Evolutionary conservation across 2,113 vertebrate genomes (phyloP), one percentile per base, ranked within the genome.

Genomic region (Lagopus leucura): DNA sequence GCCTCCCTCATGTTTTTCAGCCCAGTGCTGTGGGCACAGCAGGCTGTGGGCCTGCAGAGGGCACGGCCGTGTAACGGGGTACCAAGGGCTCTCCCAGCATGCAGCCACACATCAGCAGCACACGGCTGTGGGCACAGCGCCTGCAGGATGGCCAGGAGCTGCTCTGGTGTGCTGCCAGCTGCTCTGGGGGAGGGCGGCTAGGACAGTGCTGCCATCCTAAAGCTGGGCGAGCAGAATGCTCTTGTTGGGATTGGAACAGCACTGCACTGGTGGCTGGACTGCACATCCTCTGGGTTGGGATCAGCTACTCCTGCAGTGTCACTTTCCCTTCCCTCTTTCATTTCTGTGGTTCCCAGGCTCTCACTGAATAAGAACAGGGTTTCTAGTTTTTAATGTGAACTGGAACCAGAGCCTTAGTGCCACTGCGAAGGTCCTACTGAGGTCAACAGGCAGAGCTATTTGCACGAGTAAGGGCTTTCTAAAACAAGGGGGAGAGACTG

Each of bases 301-400:
- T 30, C 74, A 69, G 78, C 36, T 75, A 13, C 45, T 63, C 63
- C 32, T 22, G 36, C 17, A 52, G 83, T 54, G 50, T 58, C 55
- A 27, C 76, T 85, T 87, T 60, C 86, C 86, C 86, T 94, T 89
- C 65, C 43, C 69, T 5, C 32, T 92, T 93, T 80, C 54, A 55
- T 80, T 87, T 88, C 83, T 93, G 54, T 47, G 55, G 32, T 94
- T 92, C 80, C 43, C 66, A 75, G 66, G 43, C 34, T 75, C 11
- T 2, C 38, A 21, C 22, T 8, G 12, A 78, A 52, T 11, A 2
- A 86, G 50, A 57, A 57, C 16, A 2, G 20, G 16, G 21, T 38
- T 52, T 52, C 43, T 42, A 30, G 71, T 72, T 11, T 88, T 52
- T 42, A 89, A 58, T 54, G 45, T 47, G 28, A 78, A 70, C 70